phyloP scores from a whole-genome alignment of 2,113 vertebrate genomes.

The Acrocephalus kingi region DNA sequence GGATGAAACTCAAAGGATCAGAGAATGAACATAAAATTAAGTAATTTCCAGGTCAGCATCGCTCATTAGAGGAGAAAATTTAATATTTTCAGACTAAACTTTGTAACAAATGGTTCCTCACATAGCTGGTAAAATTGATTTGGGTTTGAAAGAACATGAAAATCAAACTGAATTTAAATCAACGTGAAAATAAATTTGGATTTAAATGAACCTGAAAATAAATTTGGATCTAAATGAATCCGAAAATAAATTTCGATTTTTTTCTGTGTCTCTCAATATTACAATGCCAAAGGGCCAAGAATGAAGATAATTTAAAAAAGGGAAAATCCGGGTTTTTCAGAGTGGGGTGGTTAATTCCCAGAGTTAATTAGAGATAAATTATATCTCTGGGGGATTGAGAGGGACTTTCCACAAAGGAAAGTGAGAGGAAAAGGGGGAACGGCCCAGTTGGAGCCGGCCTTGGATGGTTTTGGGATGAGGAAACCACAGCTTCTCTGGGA shows the following conservation, averaged over 20 bases:
- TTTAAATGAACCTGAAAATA: background rate
- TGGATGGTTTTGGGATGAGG: background rate
- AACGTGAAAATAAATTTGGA: too few relatives aligned
- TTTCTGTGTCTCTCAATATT: rapidly evolving
- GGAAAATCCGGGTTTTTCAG: background rate
- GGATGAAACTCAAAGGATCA: background rate
- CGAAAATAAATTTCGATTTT: background rate
- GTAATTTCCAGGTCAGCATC: background rate
- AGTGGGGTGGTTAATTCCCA: background rate
- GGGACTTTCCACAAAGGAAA: background rate
- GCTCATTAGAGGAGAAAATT: background rate
- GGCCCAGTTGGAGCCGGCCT: too few relatives aligned
- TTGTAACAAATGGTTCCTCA: background rate
- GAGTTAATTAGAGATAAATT: background rate
- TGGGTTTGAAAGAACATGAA: background rate
- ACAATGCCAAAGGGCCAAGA: background rate
- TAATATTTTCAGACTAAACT: background rate
- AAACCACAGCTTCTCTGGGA: background rate
- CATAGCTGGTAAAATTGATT: background rate
- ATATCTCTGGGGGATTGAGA: background rate
- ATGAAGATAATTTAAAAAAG: background rate
- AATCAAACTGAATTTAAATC: too few relatives aligned
- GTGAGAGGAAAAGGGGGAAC: background rate
- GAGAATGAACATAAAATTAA: background rate
- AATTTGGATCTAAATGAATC: background rate